Conservation (phyloP, 2,113 vertebrate species). For the Nycticorax nycticorax region DNA sequence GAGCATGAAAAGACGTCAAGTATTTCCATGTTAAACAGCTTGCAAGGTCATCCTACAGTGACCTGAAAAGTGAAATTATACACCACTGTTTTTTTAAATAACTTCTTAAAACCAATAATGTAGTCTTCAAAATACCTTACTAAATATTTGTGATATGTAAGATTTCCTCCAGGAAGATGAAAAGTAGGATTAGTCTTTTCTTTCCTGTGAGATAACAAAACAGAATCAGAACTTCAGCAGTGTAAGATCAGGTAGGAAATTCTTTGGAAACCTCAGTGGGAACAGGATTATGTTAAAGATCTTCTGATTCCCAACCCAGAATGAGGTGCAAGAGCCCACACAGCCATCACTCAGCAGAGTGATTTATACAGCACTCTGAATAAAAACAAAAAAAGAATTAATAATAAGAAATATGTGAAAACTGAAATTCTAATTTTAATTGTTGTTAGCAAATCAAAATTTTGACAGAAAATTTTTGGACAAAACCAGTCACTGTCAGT, state of each 20-base stretch:
- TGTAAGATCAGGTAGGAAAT: neutral
- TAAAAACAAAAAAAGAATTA: neutral
- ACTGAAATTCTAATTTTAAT: neutral
- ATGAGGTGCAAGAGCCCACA: neutral
- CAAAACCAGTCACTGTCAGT: neutral
- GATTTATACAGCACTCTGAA: neutral
- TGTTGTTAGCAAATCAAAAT: neutral
- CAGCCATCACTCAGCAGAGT: neutral
- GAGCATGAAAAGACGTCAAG: neutral
- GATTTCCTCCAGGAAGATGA: neutral
- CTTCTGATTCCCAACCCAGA: neutral
- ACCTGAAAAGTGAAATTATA: neutral
- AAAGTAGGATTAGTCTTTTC: neutral
- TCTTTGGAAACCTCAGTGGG: neutral
- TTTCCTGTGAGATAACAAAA: neutral
- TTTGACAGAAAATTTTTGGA: neutral
- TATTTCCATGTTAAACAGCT: neutral
- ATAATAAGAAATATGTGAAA: neutral
- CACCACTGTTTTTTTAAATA: neutral
- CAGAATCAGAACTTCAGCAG: neutral
- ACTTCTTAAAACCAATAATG: neutral
- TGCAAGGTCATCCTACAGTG: neutral
- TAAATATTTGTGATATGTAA: neutral
- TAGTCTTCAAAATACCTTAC: neutral
- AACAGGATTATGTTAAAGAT: neutral